Base-by-base conservation (phyloP, 1,140 invertebrate species). In the Zaprionus inermis region DNA sequence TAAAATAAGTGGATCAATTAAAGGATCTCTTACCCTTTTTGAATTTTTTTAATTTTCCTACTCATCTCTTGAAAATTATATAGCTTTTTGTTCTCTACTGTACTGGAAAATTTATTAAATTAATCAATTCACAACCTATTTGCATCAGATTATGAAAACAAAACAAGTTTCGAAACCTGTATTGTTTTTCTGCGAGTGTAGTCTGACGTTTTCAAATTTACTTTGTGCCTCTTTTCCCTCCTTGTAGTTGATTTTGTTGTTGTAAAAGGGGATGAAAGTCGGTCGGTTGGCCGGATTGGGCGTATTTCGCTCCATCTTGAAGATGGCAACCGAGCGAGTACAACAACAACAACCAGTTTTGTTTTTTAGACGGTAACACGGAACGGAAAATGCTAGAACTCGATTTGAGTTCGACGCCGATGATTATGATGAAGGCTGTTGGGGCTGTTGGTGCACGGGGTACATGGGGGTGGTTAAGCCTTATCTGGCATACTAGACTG, bases 211-310 rank as follows among this genome's bases (percentile, higher is more conserved):
- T 55, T 65, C 32, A 78, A 81, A 52, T 70, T 41, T 56, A 64
- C 59, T 61, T 22, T 59, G 22, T 70, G 24, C 54, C 24, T 18
- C 49, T 61, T 22, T 73, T 73, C 36, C 56, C 41, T 38, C 38
- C 20, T 38, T 34, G 54, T 32, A 36, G 52, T 52, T 55, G n/a
- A 63, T 60, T 32, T 63, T 78, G 46, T 66, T 76, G 57, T 61
- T 64, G 49, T 54, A 56, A 69, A 70, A 80, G 67, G 84, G 83
- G 83, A 79, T 86, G 79, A 88, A 88, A 82, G 69, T 82, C 76
- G 56, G 78, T 30, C 18, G 72, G 34, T 78, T 79, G 60, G 82
- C 44, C 11, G 18, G 44, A 20, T 75, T 83, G 60, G 82, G 72
- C 68, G 75, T 69, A 63, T 74, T 51, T 63, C 51, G 38, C 75